Evolutionary conservation across 1,140 invertebrate species (phyloP).

Genomic region (Drosophila nasuta): DNA sequence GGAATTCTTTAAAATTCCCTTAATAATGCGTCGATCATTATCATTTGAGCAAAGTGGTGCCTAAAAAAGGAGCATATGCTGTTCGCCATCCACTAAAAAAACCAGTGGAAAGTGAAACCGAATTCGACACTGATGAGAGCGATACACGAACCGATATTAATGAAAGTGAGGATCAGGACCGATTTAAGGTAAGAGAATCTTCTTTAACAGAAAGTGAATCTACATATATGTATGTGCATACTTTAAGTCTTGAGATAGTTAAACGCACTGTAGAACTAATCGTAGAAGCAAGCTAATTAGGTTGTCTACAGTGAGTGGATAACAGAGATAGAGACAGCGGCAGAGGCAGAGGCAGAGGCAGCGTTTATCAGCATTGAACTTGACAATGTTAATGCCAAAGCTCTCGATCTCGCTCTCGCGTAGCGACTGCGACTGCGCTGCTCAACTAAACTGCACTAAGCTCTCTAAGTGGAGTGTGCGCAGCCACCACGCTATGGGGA

Average conservation of each 20-base stretch:
- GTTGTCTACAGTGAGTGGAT: too few relatives aligned
- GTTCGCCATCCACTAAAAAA: not conserved
- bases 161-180: not conserved
- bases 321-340: too few relatives aligned
- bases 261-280: too few relatives aligned
- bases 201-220: not conserved
- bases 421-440: constrained; percentile 19
- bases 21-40: too few relatives aligned
- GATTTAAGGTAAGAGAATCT: not conserved
- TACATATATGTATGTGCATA: too few relatives aligned
- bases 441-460: constrained; percentile 15
- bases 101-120: constrained; percentile 7
- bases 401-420: constrained; percentile 5
- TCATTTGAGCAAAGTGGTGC: not conserved
- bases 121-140: constrained; percentile 5
- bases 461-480: constrained; percentile 5
- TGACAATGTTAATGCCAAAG: constrained; percentile 43
- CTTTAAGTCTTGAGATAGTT: too few relatives aligned
- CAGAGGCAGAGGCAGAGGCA: not conserved
- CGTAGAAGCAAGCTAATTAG: too few relatives aligned
- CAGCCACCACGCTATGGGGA: not conserved
- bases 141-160: not conserved
- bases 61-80: not conserved
- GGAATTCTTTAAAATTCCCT: too few relatives aligned
- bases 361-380: constrained; percentile 63